Percentiles rank a stretch among this genome's conserved stretches.
phyloP scores from a whole-genome alignment of 2,888 invertebrate species.

The Deilephila porcellus region DNA sequence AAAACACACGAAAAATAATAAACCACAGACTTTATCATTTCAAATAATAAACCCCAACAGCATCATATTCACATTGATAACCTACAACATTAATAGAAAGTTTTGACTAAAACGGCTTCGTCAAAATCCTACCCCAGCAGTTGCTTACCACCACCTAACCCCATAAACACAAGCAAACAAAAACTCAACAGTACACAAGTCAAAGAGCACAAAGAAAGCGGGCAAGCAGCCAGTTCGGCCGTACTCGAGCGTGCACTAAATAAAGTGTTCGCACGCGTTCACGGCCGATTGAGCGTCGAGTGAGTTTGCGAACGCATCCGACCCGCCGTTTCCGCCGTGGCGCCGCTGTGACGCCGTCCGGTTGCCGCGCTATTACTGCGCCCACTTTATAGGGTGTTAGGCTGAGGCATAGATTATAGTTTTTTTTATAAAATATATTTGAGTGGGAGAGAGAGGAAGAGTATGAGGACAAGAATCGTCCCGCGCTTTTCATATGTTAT shows the following conservation, averaged over 20 bases:
- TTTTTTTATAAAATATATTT: background rate
- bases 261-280: slow-evolving; percentile 59
- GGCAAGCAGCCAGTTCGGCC: slow-evolving; percentile 44
- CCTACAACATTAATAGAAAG: no score
- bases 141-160: background rate
- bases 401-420: background rate
- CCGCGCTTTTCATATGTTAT: no score
- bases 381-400: slow-evolving; percentile 29
- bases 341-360: slow-evolving; percentile 77
- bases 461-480: no score
- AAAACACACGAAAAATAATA: no score
- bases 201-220: slow-evolving; percentile 33
- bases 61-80: no score
- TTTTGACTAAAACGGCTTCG: no score
- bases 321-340: slow-evolving; percentile 68
- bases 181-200: background rate
- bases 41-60: no score
- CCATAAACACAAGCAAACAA: no score
- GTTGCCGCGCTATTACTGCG: slow-evolving; percentile 44
- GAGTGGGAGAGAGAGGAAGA: no score
- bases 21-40: no score
- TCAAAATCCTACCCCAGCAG: no score
- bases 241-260: slow-evolving; percentile 52
- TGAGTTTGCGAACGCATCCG: slow-evolving; percentile 66
- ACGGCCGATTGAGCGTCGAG: slow-evolving; percentile 67